Base-by-base conservation (phyloP, 2,888 invertebrate species). In the Pseudoips prasinana region DNA sequence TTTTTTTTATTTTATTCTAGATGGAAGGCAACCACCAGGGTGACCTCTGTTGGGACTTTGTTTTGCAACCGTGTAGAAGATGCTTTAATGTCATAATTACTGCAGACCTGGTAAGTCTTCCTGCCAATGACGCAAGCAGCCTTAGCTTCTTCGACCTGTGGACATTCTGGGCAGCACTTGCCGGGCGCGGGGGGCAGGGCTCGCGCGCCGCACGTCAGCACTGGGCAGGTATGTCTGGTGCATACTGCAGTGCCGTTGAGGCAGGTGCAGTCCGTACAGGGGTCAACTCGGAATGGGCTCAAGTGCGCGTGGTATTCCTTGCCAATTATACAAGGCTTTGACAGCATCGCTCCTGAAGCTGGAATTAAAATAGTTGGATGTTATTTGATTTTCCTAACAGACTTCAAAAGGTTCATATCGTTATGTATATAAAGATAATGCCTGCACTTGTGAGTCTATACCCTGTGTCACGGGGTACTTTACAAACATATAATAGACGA, bases 261-360 rank as follows among this genome's bases (percentile, higher is more conserved):
- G 68, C 98, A 98, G 6, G 91, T 92, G 82, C 98, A 98, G 29
- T 92, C 91, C 0, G 97, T 96, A 81, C 98, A 98, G 1, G 92
- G 91, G 69, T 95, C 95, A 25, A 90, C 90, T 43, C 79, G 89
- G 61, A 95, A 94, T 8, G 90, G 81, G 20, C 90, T 90, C 14
- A 91, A 91, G 42, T 93, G 91, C 4, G 88, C 90, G 67, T 93
- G 92, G 42, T 93, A 90, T 36, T 91, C 91, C 40, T 91, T 91
- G 27, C 93, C 94, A 46, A 95, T 90, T 61, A 95, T 91, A 68
- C 97, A 97, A 2, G 89, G 88, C 56, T 89, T 88, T 41, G 66
- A 64, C 11, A 64, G 46, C 31, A 60, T 75, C 47, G 58, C 70
- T 28, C 80, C 84, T 81, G 82, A 73, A 82, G 76, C 73, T 77